A percentile compares a stretch with the other conserved stretches of the same genome.
phyloP scores from a whole-genome alignment of 2,797 vertebrate species.

The Dryobates pubescens region DNA sequence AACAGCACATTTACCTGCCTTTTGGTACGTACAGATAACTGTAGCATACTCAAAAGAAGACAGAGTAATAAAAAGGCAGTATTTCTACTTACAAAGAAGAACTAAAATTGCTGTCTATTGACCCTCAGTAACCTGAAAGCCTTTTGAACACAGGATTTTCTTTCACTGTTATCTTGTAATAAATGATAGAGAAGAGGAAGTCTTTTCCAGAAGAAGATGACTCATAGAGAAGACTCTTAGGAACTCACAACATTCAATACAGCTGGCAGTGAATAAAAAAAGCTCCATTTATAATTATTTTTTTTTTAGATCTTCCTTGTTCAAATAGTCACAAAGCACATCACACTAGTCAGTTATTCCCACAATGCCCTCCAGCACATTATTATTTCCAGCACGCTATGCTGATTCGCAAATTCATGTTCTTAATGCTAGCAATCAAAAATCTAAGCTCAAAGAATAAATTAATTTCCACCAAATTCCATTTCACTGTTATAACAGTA shows the following conservation, averaged over 20 bases:
- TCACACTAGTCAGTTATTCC: background rate
- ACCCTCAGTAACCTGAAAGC: background rate
- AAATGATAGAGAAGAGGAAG: background rate
- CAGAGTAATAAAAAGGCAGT: background rate
- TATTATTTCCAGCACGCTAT: background rate
- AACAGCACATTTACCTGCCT: background rate
- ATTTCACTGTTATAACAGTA: background rate
- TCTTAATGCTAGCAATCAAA: background rate
- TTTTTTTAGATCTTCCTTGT: background rate
- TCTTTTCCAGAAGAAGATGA: slow-evolving; percentile 31
- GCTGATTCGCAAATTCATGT: background rate
- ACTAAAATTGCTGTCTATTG: background rate
- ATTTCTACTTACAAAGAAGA: background rate
- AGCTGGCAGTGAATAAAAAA: slow-evolving; percentile 8
- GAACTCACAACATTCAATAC: background rate
- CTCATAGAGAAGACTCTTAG: background rate
- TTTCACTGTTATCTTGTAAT: slow-evolving; percentile 12
- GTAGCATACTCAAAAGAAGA: background rate
- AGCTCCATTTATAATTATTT: background rate
- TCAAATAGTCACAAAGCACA: background rate
- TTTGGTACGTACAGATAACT: background rate
- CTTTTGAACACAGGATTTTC: background rate
- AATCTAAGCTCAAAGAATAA: background rate
- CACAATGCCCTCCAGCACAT: background rate
- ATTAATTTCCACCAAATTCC: background rate